Conservation (phyloP, 1,140 invertebrate genomes). For the Tenebrio molitor region DNA sequence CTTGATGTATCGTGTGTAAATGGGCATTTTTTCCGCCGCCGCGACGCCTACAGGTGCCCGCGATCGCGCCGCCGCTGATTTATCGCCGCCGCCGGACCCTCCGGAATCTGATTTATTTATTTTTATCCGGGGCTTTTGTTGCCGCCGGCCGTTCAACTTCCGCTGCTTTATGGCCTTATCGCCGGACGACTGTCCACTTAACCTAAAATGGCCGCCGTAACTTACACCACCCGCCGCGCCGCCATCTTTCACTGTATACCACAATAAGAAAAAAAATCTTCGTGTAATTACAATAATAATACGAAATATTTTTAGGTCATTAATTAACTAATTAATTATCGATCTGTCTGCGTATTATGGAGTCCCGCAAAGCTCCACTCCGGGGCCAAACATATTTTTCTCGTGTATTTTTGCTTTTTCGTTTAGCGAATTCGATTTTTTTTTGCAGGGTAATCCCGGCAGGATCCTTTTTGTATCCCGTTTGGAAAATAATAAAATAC, state of each 20-base stretch:
- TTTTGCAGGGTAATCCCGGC: not conserved
- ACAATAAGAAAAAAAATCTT: too few relatives aligned
- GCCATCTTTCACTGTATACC: too few relatives aligned
- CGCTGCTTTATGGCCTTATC: not conserved
- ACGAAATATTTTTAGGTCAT: too few relatives aligned
- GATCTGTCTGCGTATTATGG: too few relatives aligned
- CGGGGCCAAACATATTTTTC: too few relatives aligned
- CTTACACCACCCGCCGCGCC: too few relatives aligned
- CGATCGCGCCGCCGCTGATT: constrained; percentile 29
- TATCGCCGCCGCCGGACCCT: constrained; percentile 6
- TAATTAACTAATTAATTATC: too few relatives aligned
- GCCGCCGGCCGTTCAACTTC: not conserved
- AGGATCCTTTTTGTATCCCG: too few relatives aligned
- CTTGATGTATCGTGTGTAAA: constrained; percentile 53
- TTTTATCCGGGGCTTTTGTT: constrained; percentile 13
- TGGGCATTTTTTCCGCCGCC: constrained; percentile 26
- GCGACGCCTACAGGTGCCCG: constrained; percentile 24
- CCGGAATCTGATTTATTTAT: constrained; percentile 17
- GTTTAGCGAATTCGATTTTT: not conserved
- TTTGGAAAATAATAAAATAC: too few relatives aligned
- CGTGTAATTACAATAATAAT: too few relatives aligned
- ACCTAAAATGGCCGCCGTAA: not conserved
- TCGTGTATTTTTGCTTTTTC: not conserved
- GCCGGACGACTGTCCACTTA: constrained; percentile 1
- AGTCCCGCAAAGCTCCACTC: too few relatives aligned